Evolutionary conservation across 2,113 vertebrate species (phyloP).

Genomic region (Bucco capensis): DNA sequence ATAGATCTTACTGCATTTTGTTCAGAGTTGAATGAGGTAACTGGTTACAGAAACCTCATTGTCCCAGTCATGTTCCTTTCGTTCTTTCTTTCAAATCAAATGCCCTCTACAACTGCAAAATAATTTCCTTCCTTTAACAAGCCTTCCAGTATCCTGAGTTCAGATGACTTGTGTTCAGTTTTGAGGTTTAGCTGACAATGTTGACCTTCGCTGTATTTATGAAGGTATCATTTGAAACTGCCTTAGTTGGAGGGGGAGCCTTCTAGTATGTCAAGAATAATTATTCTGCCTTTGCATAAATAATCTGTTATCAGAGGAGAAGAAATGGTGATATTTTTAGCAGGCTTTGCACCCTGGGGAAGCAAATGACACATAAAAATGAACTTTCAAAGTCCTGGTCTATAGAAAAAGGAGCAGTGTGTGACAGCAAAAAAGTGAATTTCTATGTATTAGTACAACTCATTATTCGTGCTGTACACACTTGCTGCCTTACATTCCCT

Average conservation of each 20-base stretch:
- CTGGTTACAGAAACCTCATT: constrained; percentile 49
- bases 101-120: constrained; percentile 31
- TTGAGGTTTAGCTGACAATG: constrained; percentile 23
- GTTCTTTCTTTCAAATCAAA: constrained; percentile 48
- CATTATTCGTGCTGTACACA: constrained; percentile 68
- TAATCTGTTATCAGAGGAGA: constrained; percentile 73
- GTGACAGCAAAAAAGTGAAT: constrained; percentile 57
- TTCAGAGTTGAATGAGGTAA: constrained; percentile 45
- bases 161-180: not conserved
- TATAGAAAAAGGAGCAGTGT: constrained; percentile 73
- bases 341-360: constrained; percentile 72
- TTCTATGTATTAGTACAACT: constrained; percentile 73
- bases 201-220: constrained; percentile 24
- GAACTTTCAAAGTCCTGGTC: constrained; percentile 76
- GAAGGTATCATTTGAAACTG: constrained; percentile 51
- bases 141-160: not conserved
- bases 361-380: constrained; percentile 75
- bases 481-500: constrained; percentile 63
- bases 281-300: constrained; percentile 74
- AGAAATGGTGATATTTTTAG: constrained; percentile 73
- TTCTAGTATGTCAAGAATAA: constrained; percentile 65
- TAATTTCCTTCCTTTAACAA: constrained; percentile 41
- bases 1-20: constrained; percentile 30
- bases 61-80: constrained; percentile 36
- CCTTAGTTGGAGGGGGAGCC: not conserved